Base-by-base conservation (phyloP, 2,113 vertebrate genomes). In the Nibea coibor region DNA sequence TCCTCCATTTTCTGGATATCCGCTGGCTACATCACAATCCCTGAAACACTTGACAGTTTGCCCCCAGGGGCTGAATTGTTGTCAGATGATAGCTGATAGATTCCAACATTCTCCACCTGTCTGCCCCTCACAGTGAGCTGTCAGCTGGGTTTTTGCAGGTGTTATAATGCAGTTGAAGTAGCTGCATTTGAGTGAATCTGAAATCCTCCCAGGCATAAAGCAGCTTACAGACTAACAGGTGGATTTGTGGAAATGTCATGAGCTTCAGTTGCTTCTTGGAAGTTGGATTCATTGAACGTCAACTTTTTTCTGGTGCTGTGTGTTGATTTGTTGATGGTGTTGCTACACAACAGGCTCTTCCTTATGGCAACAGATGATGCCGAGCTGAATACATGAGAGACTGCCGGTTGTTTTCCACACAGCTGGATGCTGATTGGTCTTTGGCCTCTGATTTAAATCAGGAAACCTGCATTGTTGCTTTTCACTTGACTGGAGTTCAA, bases 311-410 rank as follows among this genome's bases (percentile, higher is more conserved):
- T 43, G 16, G 9, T 11, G 20, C 22, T 2, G 12, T 17, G 16
- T 72, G 64, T 75, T n/a, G 35, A 39, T 24, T 61, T 70, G 72
- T 64, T 43, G 58, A 35, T 31, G 15, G 3, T 20, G 83, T 77
- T 81, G n/a, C 72, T 80, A 35, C 9, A 28, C 16, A 6, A 66
- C 69, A 39, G 45, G 51, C 48, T 65, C 12, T 35, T 70, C 48
- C 17, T 43, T 28, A 59, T 63, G 56, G 70, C 71, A 82, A 70
- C 70, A 78, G 65, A 28, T 45, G 73, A 66, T 57, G 59, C 19
- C 62, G 11, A 70, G 51, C n/a, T 45, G 42, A 78, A 67, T 70
- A 56, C 75, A 39, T 22, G 3, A 68, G 56, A 73, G 79, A 28
- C 75, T 0, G 15, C 10, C 0, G 2, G 54, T 35, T 79, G 75